Percentiles rank a stretch among this genome's conserved stretches.
Evolutionary conservation across 2,797 vertebrate genomes (phyloP).

Genomic region (Urophycis tenuis): DNA sequence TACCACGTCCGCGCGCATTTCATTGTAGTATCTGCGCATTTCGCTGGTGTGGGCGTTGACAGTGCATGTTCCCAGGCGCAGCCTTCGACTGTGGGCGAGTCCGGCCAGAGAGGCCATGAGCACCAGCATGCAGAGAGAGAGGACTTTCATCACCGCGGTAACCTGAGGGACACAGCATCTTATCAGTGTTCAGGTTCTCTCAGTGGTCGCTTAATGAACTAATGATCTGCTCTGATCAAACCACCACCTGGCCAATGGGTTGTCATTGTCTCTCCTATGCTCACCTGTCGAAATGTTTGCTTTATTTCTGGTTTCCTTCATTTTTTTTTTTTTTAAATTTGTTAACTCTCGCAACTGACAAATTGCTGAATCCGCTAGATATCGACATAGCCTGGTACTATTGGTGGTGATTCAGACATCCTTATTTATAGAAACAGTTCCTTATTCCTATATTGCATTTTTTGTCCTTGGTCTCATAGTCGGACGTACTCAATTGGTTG

Average conservation of each 20-base stretch:
- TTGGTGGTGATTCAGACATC: too few species aligned
- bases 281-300: too few species aligned
- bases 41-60: constrained; percentile 66
- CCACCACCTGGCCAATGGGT: not conserved
- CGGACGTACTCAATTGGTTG: not conserved
- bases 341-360: too few species aligned
- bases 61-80: constrained; percentile 61
- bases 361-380: too few species aligned
- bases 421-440: too few species aligned
- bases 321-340: too few species aligned
- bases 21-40: constrained; percentile 59
- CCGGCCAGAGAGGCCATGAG: constrained; percentile 42
- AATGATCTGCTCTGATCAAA: not conserved
- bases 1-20: constrained; percentile 59
- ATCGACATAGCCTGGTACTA: too few species aligned
- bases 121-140: constrained; percentile 42
- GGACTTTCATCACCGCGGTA: constrained; percentile 39
- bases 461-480: too few species aligned
- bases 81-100: constrained; percentile 27
- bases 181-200: not conserved
- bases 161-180: constrained; percentile 16
- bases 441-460: not conserved
- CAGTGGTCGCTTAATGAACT: not conserved
- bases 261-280: not conserved
- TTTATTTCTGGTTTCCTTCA: too few species aligned